Percentiles rank a stretch among this genome's conserved stretches.
phyloP scores from a whole-genome alignment of 1,140 invertebrate species.

The Macrobrachium rosenbergii region DNA sequence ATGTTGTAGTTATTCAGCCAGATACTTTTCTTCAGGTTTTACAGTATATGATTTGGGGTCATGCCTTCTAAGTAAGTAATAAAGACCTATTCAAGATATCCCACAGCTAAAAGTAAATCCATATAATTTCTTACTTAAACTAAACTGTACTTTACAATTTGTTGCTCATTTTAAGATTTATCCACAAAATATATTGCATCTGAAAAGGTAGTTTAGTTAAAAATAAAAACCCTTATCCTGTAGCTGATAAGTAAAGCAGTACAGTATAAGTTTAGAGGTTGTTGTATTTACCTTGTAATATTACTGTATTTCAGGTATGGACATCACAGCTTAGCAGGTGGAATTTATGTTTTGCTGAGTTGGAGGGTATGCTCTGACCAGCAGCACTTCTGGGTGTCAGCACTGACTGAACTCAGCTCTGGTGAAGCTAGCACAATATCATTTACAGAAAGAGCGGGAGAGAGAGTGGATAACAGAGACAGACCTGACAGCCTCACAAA shows the following conservation, averaged over 20 bases:
- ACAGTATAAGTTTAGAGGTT: not conserved
- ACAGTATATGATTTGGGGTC: too few relatives aligned
- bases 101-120: too few relatives aligned
- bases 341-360: conserved; percentile 78
- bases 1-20: not conserved
- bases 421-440: conserved; percentile 52
- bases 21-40: too few relatives aligned
- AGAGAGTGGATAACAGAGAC: conserved; percentile 64
- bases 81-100: too few relatives aligned
- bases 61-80: too few relatives aligned
- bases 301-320: conserved; percentile 76
- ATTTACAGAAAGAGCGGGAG: too few relatives aligned
- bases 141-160: too few relatives aligned
- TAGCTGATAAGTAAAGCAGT: not conserved
- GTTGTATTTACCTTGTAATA: not conserved
- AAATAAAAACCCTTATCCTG: too few relatives aligned
- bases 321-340: conserved; percentile 81
- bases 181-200: too few relatives aligned
- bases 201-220: too few relatives aligned
- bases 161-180: too few relatives aligned
- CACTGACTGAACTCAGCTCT: conserved; percentile 73
- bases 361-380: conserved; percentile 89
- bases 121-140: too few relatives aligned
- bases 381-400: conserved; percentile 90
- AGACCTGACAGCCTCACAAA: conserved; percentile 71